Evolutionary conservation across 2,888 invertebrate species (phyloP), one percentile per base, ranked within the genome.

Genomic region (Altica lythri): DNA sequence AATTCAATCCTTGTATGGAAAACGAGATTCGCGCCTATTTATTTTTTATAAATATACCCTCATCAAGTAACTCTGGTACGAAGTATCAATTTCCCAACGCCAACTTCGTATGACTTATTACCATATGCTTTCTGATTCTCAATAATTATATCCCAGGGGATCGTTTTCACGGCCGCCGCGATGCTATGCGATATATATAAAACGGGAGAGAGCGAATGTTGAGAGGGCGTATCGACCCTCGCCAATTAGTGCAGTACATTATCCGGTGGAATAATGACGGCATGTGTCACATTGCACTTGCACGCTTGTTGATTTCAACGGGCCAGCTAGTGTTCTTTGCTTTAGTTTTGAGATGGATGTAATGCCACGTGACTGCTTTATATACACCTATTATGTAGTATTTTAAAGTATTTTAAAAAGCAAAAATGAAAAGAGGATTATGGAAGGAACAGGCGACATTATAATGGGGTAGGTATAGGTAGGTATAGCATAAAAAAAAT

Each of bases 261-360:
- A 74, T 74, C 72, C 73, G 66, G 64, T 65, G 65, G 68, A 72
- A 75, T 75, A 74, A 75, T 74, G 75, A 74, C 71, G 73, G 73
- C 74, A 73, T 73, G 74, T 75, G 74, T 75, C 74, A 71, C 70
- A 68, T 73, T 73, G 71, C 71, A 75, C 74, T 74, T 74, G 74
- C 72, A 72, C 70, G 72, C 70, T 72, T 68, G 68, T 71, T 70
- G 70, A 71, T 69, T 67, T 65, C 62, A 13, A 40, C 19, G 59
- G 62, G 61, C 58, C 63, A 63, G 62, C 47, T 55, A 46, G 37
- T 59, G 49, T 59, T 55, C 57, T 45, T 32, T 47, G 38, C 42
- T 44, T 30, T 16, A 34, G 14, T 9, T 16, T 34, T 30, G 9
- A 34, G 14, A 9, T 16, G 34, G 16, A 34, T 34, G 34, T 34